Conservation (phyloP, 2,113 vertebrate species). For the Halichoeres trimaculatus region DNA sequence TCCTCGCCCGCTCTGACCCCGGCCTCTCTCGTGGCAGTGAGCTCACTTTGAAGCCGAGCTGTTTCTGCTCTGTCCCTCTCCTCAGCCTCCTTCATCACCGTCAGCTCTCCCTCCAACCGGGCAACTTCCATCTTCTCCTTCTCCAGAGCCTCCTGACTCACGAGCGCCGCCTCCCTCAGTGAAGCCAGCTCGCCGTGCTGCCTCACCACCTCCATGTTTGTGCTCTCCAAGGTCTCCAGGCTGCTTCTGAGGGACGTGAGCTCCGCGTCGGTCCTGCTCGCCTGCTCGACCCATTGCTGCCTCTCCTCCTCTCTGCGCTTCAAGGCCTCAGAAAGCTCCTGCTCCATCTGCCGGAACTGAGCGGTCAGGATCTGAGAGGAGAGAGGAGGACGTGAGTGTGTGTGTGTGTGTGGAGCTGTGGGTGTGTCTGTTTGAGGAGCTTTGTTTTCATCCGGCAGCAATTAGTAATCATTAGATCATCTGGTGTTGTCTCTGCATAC, state of each 20-base stretch:
- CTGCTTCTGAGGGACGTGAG: constrained; percentile 60
- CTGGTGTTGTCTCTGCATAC: background rate
- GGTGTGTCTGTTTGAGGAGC: constrained; percentile 27
- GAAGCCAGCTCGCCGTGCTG: constrained; percentile 79
- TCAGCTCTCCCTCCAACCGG: constrained; percentile 72
- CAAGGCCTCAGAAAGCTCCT: constrained; percentile 78
- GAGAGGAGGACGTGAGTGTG: constrained; percentile 19
- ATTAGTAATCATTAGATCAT: background rate
- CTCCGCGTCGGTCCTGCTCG: constrained; percentile 59
- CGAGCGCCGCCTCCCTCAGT: constrained; percentile 56
- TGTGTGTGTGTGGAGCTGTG: constrained; percentile 16
- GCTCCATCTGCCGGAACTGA: constrained; percentile 88
- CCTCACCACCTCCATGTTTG: constrained; percentile 41
- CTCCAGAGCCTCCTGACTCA: constrained; percentile 79
- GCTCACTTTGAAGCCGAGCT: constrained; percentile 56
- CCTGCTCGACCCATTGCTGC: constrained; percentile 67
- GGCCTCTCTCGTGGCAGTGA: constrained; percentile 41
- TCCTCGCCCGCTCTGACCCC: constrained; percentile 21
- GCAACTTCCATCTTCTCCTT: constrained; percentile 75
- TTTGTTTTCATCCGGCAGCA: constrained; percentile 10
- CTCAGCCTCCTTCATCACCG: constrained; percentile 68
- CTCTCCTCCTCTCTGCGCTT: constrained; percentile 80
- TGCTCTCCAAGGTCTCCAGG: constrained; percentile 60
- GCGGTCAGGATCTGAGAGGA: constrained; percentile 84
- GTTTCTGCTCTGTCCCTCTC: constrained; percentile 70